Evolutionary conservation across 2,113 vertebrate genomes (phyloP).

Genomic region (Coptodon bakossiorum): DNA sequence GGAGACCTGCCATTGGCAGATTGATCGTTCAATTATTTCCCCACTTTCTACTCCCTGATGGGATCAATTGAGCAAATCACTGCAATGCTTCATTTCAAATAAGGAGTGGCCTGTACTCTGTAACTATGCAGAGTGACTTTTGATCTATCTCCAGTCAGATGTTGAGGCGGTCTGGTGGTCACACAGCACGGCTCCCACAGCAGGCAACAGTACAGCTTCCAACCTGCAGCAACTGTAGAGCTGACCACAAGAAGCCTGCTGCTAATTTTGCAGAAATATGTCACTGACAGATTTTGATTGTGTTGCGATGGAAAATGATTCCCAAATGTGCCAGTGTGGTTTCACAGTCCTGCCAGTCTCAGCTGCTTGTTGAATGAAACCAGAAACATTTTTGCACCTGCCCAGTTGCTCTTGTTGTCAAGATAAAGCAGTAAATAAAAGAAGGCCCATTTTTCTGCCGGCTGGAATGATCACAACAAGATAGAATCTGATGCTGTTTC

Average conservation of each 20-base stretch:
- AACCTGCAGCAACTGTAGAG: not conserved
- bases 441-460: not conserved
- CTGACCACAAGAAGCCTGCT: not conserved
- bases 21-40: constrained; percentile 40
- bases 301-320: not conserved
- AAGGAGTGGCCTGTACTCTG: not conserved
- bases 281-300: not conserved
- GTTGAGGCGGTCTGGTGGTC: not conserved
- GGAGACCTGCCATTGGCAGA: constrained; percentile 30
- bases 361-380: not conserved
- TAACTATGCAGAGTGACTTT: not conserved
- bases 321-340: not conserved
- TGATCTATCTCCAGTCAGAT: constrained; percentile 12
- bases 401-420: not conserved
- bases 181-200: not conserved
- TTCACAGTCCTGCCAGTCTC: not conserved
- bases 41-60: constrained; percentile 4
- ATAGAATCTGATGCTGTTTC: not conserved
- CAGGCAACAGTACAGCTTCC: not conserved
- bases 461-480: not conserved
- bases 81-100: constrained; percentile 20
- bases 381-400: not conserved
- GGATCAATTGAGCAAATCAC: constrained; percentile 34
- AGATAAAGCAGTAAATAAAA: not conserved
- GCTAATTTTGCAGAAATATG: not conserved